Evolutionary conservation across 2,113 vertebrate genomes (phyloP), one percentile per base, ranked within the genome.

Genomic region (Coryphaenoides rupestris): DNA sequence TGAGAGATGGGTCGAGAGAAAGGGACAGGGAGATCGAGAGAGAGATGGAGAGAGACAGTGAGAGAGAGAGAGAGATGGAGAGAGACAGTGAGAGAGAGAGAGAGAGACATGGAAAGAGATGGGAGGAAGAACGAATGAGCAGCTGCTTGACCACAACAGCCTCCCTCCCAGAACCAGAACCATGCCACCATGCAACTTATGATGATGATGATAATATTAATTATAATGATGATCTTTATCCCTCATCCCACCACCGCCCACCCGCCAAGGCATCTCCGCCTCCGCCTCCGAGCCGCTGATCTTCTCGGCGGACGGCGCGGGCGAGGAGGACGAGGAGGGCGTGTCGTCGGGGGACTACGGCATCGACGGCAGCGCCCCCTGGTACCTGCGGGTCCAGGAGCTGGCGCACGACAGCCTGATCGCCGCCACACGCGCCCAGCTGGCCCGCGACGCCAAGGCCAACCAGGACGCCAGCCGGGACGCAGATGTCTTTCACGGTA

Each of bases 381-480:
- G 96, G 97, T 98, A 97, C 69, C 90, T 98, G 62, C 90, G 96
- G 66, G 96, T 99, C 16, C 97, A 99, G 72, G 97, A 99, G 79
- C 77, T 99, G 84, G 97, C 97, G 26, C 97, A 98, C 21, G 97
- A 99, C 90, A 99, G 97, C 87, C 89, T 99, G 75, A 98, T 98
- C 16, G 97, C 97, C 47, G 96, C 97, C 79, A 99, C 97, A 21
- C 92, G 97, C 3, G 97, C 97, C 7, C 95, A 98, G 62, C 85
- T 99, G 0, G 97, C 95, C 9, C 94, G 94, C 80, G 95, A 91
- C 70, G 95, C 95, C 73, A 96, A 94, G 87, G 93, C 94, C 83
- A 93, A 69, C 77, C 86, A 86, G 67, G 88, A 89, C 14, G 85
- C 89, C 66, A 79, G n/a, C n/a, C n/a, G 87, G 58, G 78, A 87